Evolutionary conservation across 1,140 invertebrate genomes (phyloP).

Genomic region (Steinernema khuongi): DNA sequence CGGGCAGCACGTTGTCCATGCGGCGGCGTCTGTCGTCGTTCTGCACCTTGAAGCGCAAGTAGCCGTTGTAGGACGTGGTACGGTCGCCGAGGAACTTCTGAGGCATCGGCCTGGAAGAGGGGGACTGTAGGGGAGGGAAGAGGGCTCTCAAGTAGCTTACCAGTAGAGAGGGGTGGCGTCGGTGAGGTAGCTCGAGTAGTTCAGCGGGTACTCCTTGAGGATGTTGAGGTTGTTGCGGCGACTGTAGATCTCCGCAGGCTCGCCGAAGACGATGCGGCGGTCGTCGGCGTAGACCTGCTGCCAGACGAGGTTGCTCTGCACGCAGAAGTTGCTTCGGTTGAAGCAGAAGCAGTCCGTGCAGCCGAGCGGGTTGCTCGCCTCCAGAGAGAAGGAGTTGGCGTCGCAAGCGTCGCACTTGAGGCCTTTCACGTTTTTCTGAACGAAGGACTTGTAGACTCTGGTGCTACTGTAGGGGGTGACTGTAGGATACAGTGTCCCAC

Average conservation of each 20-base stretch:
- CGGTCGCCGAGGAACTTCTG: constrained; percentile 77
- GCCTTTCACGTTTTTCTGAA: constrained; percentile 69
- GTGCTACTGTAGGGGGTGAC: no score
- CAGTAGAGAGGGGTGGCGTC: constrained; percentile 54
- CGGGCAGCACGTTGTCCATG: constrained; percentile 58
- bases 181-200: constrained; percentile 56
- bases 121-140: constrained; percentile 12
- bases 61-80: constrained; percentile 84
- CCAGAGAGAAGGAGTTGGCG: constrained; percentile 82
- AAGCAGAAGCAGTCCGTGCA: constrained; percentile 98
- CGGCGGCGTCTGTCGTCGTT: constrained; percentile 60
- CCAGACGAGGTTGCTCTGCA: constrained; percentile 48
- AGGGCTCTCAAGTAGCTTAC: no score
- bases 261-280: constrained; percentile 43
- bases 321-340: constrained; percentile 79
- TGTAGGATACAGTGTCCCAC: no score
- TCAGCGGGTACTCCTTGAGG: constrained; percentile 41
- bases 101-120: constrained; percentile 64
- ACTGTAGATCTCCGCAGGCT: constrained; percentile 48
- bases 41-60: constrained; percentile 72
- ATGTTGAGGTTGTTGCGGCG: constrained; percentile 47
- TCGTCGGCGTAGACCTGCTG: constrained; percentile 55
- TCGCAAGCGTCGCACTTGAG: constrained; percentile 77
- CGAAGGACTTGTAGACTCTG: constrained; percentile 5
- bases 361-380: constrained; percentile 76